Evolutionary conservation across 2,888 invertebrate genomes (phyloP).

Genomic region (Tenthredo amoena): DNA sequence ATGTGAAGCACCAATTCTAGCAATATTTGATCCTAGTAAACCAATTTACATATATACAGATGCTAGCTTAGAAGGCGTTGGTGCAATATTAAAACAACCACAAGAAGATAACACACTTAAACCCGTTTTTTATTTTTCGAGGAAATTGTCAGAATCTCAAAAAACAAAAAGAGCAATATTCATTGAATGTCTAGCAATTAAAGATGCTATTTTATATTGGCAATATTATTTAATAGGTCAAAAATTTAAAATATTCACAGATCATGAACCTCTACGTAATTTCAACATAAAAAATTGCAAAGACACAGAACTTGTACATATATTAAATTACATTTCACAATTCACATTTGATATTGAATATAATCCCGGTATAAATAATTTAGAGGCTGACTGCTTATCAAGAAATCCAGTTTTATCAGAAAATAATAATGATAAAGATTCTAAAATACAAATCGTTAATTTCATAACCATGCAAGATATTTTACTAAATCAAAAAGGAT

Average conservation of each 20-base stretch:
- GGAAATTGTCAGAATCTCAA: constrained; percentile 15
- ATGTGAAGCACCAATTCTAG: constrained; percentile 43
- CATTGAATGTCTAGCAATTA: constrained; percentile 43
- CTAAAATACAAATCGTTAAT: constrained; percentile 43
- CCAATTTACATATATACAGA: constrained; percentile 35
- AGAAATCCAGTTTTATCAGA: constrained; percentile 47
- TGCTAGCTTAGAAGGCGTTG: constrained; percentile 28
- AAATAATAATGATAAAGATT: constrained; percentile 29
- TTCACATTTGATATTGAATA: constrained; percentile 38
- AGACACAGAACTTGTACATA: constrained; percentile 39
- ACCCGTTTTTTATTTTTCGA: constrained; percentile 6
- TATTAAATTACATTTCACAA: constrained; percentile 42
- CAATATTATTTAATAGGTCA: constrained; percentile 43
- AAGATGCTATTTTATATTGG: constrained; percentile 43
- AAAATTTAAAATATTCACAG: constrained; percentile 26
- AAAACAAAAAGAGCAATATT: constrained; percentile 33
- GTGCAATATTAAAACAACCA: neutral
- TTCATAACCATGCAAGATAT: constrained; percentile 13
- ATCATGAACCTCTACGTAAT: constrained; percentile 38
- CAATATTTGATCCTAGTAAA: constrained; percentile 34
- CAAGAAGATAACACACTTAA: neutral
- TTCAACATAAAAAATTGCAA: constrained; percentile 39
- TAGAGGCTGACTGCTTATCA: constrained; percentile 42
- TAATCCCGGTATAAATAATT: constrained; percentile 29
- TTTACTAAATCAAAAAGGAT: constrained; percentile 20